Evolutionary conservation across 2,888 invertebrate genomes (phyloP), one percentile per base, ranked within the genome.

Genomic region (Stratiomys singularior): DNA sequence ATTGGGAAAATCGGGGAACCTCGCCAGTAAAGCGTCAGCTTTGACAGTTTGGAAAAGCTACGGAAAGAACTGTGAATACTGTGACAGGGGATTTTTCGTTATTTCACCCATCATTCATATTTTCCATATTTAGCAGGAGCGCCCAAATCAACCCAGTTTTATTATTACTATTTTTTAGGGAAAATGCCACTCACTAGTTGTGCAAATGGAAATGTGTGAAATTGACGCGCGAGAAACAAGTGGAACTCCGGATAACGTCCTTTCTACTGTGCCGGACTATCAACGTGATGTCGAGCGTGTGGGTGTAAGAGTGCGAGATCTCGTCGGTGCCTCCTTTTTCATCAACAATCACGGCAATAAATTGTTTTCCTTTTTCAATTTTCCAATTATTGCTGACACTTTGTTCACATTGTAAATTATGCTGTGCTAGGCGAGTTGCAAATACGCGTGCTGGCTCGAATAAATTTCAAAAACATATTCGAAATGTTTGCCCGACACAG

Each of bases 21-120:
- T 27, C 25, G 23, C 9, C 27, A 11, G 69, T 23, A 69, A 47
- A 69, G 69, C 69, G 25, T 15, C 11, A 11, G 27, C 69, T 69
- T 69, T 69, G 69, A 69, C 69, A 69, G 69, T 25, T 69, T 15
- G 47, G 69, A 46, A 44, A 69, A 69, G 69, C 69, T 13, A 47
- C 25, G 25, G 25, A 11, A 69, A 46, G 25, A 47, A 25, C 69
- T 47, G 30, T 44, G 47, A 69, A 47, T 5, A 46, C 46, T 1
- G n/a, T 25, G 46, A 46, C 13, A 27, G 69, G 69, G 69, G 47
- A 47, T 60, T 13, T 25, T 60, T 52, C 15, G n/a, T 52, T 52
- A n/a, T 66, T 66, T 66, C 66, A 37, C 66, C 18, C 66, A 37
- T 60, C 60, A 25, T 60, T 60, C 60, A 60, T 60, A 13, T 44